Base-by-base conservation (phyloP, 2,113 vertebrate genomes). In the Rhinolophus ferrumequinum region DNA sequence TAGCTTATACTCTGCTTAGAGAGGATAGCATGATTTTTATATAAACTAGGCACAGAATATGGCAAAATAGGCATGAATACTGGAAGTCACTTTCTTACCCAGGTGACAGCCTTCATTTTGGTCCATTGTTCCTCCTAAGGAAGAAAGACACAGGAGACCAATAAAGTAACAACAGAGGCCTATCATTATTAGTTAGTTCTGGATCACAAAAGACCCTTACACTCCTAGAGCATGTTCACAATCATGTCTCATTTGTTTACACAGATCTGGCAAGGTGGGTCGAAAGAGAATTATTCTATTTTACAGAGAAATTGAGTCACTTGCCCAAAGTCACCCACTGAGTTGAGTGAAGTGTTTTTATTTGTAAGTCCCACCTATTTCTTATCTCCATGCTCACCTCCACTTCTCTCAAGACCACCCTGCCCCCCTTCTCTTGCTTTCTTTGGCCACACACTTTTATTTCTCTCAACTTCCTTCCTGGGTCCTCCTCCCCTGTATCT, bases 331-430 rank as follows among this genome's bases (percentile, higher is more conserved):
- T n/a, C 81, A 13, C n/a, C 14, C 38, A 4, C n/a, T 16, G 72
- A 22, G 60, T 33, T 28, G 52, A 19, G 41, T 52, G 41, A 70
- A 14, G 76, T 8, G 28, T 18, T 8, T 80, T 70, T 0, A 0
- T 16, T 64, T 24, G 30, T 70, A 15, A 28, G 14, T 24, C 72
- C 19, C 13, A 18, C 44, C 47, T 38, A 11, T 16, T 77, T 16
- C 72, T 50, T 8, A 13, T 21, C 72, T 52, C 24, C 33, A 15
- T 0, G 3, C 21, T 5, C n/a, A 26, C 33, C 18, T 58, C 28
- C 14, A 2, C 60, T 6, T n/a, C 35, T 38, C 75, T 16, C 6
- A 9, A 19, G 3, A 1, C 33, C 1, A 0, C 38, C 54, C 3
- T 0, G 2, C 30, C 38, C 38, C 35, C 15, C 56, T 19, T 8